Evolutionary conservation across 2,797 vertebrate species (phyloP), one percentile per base, ranked within the genome.

Genomic region (Phoeniculus purpureus): DNA sequence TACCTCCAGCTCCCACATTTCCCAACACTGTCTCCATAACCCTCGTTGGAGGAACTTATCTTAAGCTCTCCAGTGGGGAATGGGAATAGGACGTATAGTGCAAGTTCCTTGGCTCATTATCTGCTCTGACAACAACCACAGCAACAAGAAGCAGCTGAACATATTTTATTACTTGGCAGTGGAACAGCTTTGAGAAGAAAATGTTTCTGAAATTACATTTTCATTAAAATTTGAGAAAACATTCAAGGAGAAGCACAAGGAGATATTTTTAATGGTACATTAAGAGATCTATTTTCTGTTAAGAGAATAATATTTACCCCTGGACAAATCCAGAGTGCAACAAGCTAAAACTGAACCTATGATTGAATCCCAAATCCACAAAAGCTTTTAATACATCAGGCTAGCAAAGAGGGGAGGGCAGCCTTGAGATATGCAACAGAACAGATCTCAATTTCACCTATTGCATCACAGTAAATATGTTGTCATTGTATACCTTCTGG

Each of bases 81-180:
- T 94, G 61, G 90, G 91, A 93, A 91, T 48, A 93, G 95, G 94
- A 93, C 90, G 92, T 85, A 94, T 77, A 95, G 92, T 96, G 87
- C 90, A 77, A 94, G 89, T 84, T 95, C 77, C 65, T 89, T 94
- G 95, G 93, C 93, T 92, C 74, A 23, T 80, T 67, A 26, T 62
- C 55, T 0, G 0, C 66, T 87, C 80, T 94, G 87, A 94, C 90
- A 92, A 45, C 87, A 68, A 65, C 43, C 72, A 74, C 83, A 72
- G 68, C 67, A 91, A 90, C 80, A 91, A 87, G 29, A 93, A 94
- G 93, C 66, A 89, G 81, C 74, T 92, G 87, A 60, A 72, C 85
- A 88, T 84, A 71, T 61, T 95, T 91, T 93, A 86, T 85, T 84
- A 52, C 75, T 94, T 93, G 93, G 86, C 87, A 77, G 45, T 1